Conservation (phyloP, 1,140 invertebrate genomes). For the Drepana arcuata region DNA sequence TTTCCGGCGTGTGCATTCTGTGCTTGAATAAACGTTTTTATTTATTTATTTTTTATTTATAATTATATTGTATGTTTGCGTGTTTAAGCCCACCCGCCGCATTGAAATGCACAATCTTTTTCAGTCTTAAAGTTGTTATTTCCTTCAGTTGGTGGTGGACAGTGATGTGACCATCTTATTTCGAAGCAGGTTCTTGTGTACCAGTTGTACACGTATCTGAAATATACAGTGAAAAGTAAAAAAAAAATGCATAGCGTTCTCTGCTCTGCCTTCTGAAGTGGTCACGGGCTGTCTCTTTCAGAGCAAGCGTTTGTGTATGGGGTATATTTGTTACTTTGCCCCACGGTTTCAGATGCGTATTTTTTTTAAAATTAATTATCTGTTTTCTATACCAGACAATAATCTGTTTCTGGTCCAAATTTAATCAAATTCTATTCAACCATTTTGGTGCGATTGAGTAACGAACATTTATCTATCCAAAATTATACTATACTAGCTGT, state of each 20-base stretch:
- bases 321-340: too few relatives aligned
- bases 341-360: neutral
- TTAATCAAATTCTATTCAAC: too few relatives aligned
- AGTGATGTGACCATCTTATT: conserved; percentile 35
- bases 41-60: conserved; percentile 13
- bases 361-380: neutral
- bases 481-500: too few relatives aligned
- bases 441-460: too few relatives aligned
- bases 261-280: too few relatives aligned
- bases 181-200: conserved; percentile 22
- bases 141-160: conserved; percentile 6
- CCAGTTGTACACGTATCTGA: conserved; percentile 43
- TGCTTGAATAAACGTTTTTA: too few relatives aligned
- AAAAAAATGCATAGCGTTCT: too few relatives aligned
- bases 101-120: conserved; percentile 20
- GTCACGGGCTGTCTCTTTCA: too few relatives aligned
- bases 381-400: neutral
- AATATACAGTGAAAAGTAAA: conserved; percentile 3
- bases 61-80: neutral
- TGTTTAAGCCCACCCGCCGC: conserved; percentile 34
- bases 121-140: conserved; percentile 37
- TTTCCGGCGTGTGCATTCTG: neutral
- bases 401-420: too few relatives aligned
- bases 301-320: too few relatives aligned
- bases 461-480: too few relatives aligned